phyloP scores from a whole-genome alignment of 2,797 vertebrate species.

The Acrossocheilus fasciatus region DNA sequence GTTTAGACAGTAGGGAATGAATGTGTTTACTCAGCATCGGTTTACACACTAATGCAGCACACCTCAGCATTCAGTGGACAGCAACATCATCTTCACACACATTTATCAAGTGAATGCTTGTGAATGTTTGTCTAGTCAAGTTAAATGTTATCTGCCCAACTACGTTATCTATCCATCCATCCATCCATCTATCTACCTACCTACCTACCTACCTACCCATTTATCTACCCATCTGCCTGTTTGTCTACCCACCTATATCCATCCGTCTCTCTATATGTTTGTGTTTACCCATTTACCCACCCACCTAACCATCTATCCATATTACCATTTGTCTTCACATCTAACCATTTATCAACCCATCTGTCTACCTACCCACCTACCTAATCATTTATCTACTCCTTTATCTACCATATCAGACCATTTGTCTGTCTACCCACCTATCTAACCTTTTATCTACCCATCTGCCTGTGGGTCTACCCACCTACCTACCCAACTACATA shows the following conservation, averaged over 20 bases:
- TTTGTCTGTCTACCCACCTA: not conserved
- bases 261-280: not conserved
- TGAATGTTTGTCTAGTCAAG: slow-evolving; percentile 9
- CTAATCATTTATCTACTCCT: not conserved
- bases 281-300: not conserved
- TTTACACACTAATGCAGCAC: slow-evolving; percentile 4
- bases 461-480: not conserved
- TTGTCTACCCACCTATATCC: not conserved
- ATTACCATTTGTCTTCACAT: not conserved
- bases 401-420: not conserved
- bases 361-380: not conserved
- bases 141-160: not conserved
- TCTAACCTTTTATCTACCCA: not conserved
- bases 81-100: not conserved
- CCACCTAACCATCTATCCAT: not conserved
- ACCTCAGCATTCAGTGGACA: not conserved
- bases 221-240: not conserved
- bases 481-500: too few relatives aligned
- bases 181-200: not conserved
- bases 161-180: not conserved
- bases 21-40: slow-evolving; percentile 31
- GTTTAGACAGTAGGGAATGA: slow-evolving; percentile 12
- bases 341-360: not conserved
- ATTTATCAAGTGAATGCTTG: not conserved
- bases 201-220: not conserved